A percentile compares a stretch with the other conserved stretches of the same genome.
Evolutionary conservation across 2,797 vertebrate species (phyloP).

Genomic region (Pteronotus mesoamericanus): DNA sequence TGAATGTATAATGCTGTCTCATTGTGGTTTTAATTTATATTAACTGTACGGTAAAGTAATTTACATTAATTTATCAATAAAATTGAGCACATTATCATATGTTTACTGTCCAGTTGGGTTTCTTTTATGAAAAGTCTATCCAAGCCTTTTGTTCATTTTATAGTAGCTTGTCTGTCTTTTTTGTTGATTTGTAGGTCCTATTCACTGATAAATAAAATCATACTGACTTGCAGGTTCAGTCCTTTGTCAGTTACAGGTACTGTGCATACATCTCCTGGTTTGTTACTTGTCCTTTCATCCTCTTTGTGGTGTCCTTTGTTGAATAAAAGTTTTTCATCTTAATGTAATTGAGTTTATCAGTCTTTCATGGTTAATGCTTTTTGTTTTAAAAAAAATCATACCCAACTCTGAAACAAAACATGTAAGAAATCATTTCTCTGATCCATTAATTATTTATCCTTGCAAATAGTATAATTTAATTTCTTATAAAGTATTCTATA

Average conservation of each 20-base stretch:
- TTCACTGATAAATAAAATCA: neutral
- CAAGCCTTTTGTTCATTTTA: neutral
- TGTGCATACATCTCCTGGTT: neutral
- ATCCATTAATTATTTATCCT: neutral
- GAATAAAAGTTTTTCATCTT: conserved; percentile 16
- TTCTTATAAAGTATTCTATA: neutral
- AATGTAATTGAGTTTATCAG: neutral
- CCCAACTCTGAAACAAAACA: neutral
- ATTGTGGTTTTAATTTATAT: neutral
- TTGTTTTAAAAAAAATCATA: neutral
- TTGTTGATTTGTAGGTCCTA: neutral
- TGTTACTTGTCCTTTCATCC: neutral
- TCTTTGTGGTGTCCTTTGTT: neutral
- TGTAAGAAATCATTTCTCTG: neutral
- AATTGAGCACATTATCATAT: neutral
- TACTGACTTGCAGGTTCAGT: neutral
- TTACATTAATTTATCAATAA: neutral
- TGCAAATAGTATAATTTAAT: neutral
- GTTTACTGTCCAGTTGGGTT: neutral
- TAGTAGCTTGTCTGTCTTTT: neutral
- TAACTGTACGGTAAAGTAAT: neutral
- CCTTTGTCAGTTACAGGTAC: neutral
- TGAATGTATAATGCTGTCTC: neutral
- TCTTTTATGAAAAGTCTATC: neutral
- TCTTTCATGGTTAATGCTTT: neutral